Base-by-base conservation (phyloP, 2,113 vertebrate genomes). In the Plecturocebus donacophilus region DNA sequence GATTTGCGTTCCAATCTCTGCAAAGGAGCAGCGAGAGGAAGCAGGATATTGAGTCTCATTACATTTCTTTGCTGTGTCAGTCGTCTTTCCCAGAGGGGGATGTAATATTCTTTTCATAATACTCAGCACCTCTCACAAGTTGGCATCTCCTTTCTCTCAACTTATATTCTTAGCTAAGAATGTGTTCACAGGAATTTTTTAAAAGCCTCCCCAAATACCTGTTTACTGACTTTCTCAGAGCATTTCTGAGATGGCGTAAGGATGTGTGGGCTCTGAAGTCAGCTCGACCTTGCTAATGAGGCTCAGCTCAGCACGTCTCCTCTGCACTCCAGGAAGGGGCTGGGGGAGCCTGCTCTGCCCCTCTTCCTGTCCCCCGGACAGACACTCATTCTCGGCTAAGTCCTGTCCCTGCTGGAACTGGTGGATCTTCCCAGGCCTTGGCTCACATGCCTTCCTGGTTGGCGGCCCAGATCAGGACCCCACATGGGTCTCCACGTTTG, bases 141-240 rank as follows among this genome's bases (percentile, higher is more conserved):
- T 93, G 95, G 96, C 96, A 96, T 85, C 90, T 97, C 70, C 95
- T 93, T 97, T 82, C 94, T 97, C 87, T 92, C 96, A 94, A 84
- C 97, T 96, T 96, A 95, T 19, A 95, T 95, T 93, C 94, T 96
- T 95, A 96, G 92, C 94, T 94, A 91, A 96, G 94, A 94, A 91
- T 97, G 79, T 96, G 75, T 97, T 98, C 97, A 91, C 49, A 93
- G 94, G 92, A 97, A 98, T 97, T 98, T 97, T 82, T n/a, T 45
- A 91, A 95, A 97, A 94, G 96, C 97, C 73, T 97, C 88, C 96
- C 95, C 94, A 96, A 97, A 98, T 97, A 95, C 94, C 96, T 95
- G 96, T 94, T 98, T 97, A 86, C 95, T 16, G 96, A 80, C 85
- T 96, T 95, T 96, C 94, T 95, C 35, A 12, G 73, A 94, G 91